Evolutionary conservation across 2,888 invertebrate species (phyloP), one percentile per base, ranked within the genome.

Genomic region (Plagiodera versicolora): DNA sequence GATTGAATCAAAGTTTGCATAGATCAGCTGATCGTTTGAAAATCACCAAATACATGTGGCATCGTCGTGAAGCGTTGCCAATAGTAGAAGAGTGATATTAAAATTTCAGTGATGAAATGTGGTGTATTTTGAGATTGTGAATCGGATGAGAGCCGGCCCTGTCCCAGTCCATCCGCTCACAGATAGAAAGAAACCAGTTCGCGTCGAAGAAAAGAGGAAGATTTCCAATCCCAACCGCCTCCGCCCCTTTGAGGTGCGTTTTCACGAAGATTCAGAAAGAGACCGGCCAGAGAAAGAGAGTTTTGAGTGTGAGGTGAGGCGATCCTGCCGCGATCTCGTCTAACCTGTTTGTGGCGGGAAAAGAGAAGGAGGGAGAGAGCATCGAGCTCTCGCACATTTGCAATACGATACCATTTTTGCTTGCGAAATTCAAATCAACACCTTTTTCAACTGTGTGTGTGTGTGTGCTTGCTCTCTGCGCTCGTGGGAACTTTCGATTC

Each of bases 221-320:
- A 74, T 77, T 77, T 75, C 74, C 75, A n/a, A n/a, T n/a, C n/a
- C n/a, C n/a, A 77, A 77, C 78, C 78, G 77, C 79, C 79, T 78
- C 79, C 79, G 78, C 79, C 78, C 78, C 77, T 75, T 76, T 72
- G 69, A 74, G 75, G 74, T 75, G 69, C 72, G 72, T 72, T 76
- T 74, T 75, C 73, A 69, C 75, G 69, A 63, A 51, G 59, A 58
- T 28, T 28, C 8, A n/a, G n/a, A n/a, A n/a, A n/a, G n/a, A n/a
- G n/a, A n/a, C n/a, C n/a, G n/a, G n/a, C n/a, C n/a, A n/a, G n/a
- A n/a, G n/a, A n/a, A n/a, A n/a, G n/a, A n/a, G n/a, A n/a, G n/a
- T n/a, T n/a, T n/a, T n/a, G n/a, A n/a, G n/a, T n/a, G n/a, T n/a
- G n/a, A n/a, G n/a, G n/a, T n/a, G n/a, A n/a, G n/a, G n/a, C n/a